Evolutionary conservation across 2,888 invertebrate genomes (phyloP), one percentile per base, ranked within the genome.

Genomic region (Aphrophora alni): DNA sequence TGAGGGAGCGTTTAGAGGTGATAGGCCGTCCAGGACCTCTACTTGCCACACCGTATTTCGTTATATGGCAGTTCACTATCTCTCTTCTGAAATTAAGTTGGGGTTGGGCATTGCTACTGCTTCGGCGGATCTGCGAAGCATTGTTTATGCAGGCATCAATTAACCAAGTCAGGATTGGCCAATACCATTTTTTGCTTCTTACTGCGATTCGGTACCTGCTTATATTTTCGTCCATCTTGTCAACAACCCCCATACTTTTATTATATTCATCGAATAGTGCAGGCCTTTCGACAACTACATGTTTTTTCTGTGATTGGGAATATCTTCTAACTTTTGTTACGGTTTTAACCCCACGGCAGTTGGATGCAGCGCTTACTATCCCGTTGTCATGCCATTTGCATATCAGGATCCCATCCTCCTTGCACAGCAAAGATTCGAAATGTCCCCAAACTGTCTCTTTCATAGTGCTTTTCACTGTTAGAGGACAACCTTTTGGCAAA

Each of bases 401-500:
- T n/a, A 82, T 25, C 12, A 80, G 28, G 51, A 81, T 79, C 24
- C 81, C 78, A 44, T 77, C 80, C 38, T 80, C 70, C 51, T 78
- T 75, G 1, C 44, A 21, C 21, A 80, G 75, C 17, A 69, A 51
- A 51, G 33, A 76, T 59, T 82, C 81, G 70, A 38, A 80, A 68
- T 27, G 44, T 8, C 81, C 82, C 51, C 82, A 38, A 28, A 75
- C 77, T 38, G 59, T 80, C 77, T 82, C 75, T 73, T 77, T 83
- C 77, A 80, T 77, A 76, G 82, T n/a, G 17, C 24, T 83, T 80
- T 83, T 84, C 38, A 38, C 73, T 27, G 75, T 71, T 14, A 85
- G 79, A 73, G 84, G 33, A 81, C 82, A 84, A 80, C 74, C 81
- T 81, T 82, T 84, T 1, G 85, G 83, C 21, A 85, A 72, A 74